Evolutionary conservation across 2,888 invertebrate species (phyloP).

Genomic region (Diaperis boleti): DNA sequence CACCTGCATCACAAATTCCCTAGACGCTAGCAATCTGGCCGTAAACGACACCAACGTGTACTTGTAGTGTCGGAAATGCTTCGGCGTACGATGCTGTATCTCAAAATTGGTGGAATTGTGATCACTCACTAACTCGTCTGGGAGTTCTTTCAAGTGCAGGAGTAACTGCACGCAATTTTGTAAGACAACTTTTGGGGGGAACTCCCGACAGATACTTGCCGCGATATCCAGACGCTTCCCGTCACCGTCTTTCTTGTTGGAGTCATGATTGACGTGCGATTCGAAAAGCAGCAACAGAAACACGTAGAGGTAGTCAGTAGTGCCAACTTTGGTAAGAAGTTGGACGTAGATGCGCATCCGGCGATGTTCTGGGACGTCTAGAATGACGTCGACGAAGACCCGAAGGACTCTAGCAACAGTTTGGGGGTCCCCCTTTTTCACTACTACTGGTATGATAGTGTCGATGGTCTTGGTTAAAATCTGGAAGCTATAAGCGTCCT

Average conservation of each 20-base stretch:
- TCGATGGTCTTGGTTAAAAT: constrained; percentile 92
- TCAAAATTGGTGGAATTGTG: constrained; percentile 64
- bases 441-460: constrained; percentile 87
- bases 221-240: constrained; percentile 76
- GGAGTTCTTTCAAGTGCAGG: constrained; percentile 75
- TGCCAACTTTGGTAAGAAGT: constrained; percentile 79
- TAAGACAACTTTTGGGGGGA: constrained; percentile 73
- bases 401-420: constrained; percentile 76
- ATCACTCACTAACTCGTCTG: constrained; percentile 71
- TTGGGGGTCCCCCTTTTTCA: constrained; percentile 58
- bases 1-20: constrained; percentile 77
- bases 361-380: constrained; percentile 95
- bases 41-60: constrained; percentile 83
- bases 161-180: constrained; percentile 77
- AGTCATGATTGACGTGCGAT: constrained; percentile 76
- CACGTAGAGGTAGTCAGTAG: constrained; percentile 76
- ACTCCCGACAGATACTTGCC: constrained; percentile 75
- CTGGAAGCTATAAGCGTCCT: constrained; percentile 95
- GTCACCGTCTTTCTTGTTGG: constrained; percentile 64
- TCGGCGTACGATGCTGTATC: constrained; percentile 71
- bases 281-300: constrained; percentile 81
- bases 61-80: constrained; percentile 87
- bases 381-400: constrained; percentile 90
- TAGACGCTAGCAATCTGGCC: constrained; percentile 75
- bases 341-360: constrained; percentile 84